Evolutionary conservation across 2,113 vertebrate genomes (phyloP), one percentile per base, ranked within the genome.

Genomic region (Herpetotheres cachinnans): DNA sequence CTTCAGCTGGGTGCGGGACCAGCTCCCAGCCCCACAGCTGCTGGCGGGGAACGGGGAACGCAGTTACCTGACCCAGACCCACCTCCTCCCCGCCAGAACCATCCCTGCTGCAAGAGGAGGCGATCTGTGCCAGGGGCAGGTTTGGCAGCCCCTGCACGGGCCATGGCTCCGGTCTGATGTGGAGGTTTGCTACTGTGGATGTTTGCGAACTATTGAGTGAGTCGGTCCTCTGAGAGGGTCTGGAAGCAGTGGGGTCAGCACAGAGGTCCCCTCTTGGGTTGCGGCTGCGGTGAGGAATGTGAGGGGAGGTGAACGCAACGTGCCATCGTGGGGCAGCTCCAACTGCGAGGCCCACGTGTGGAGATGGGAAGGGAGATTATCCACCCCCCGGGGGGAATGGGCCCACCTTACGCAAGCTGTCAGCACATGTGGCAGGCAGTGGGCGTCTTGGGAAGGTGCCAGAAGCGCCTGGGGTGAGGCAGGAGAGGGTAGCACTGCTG

Each of bases 271-370:
- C n/a, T 61, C 49, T 11, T 19, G 61, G 46, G 30, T 44, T 65
- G 70, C 32, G 13, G 25, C 5, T 3, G 36, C 0, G 14, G 49
- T 4, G 10, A 17, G 19, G 70, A 27, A 16, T 6, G 16, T 29
- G 14, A 42, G 7, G 49, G 34, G 11, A 6, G 26, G 20, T 21
- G 55, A 55, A 49, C 3, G 13, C 52, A 40, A 16, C 0, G 0
- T 1, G 7, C 46, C 10, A 3, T 34, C 1, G 0, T 2, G 6
- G 50, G 61, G 52, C 3, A 3, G 63, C 50, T 92, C 50, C 3
- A 1, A 9, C 47, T n/a, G 66, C 0, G 0, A 49, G 26, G 42
- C 71, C 36, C 46, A 3, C 0, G 0, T 44, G 29, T 0, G 1
- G 42, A 66, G 44, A 25, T 65, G 59, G 40, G 47, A 46, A 62